Percentiles rank a stretch among this genome's conserved stretches.
phyloP scores from a whole-genome alignment of 2,888 invertebrate genomes.

The Leistus spinibarbis region DNA sequence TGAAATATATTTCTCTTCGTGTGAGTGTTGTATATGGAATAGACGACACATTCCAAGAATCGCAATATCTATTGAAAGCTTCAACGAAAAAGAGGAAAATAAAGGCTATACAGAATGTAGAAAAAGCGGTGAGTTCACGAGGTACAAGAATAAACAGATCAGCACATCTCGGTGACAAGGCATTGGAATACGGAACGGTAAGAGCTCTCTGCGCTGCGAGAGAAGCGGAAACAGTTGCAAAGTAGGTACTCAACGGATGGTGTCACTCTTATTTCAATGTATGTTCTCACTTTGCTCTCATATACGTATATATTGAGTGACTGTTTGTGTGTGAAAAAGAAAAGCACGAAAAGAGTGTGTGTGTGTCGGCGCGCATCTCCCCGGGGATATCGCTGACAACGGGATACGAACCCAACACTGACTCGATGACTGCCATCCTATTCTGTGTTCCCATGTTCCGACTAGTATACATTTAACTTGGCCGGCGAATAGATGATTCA shows the following conservation, averaged over 20 bases:
- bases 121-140: not conserved
- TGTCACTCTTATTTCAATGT: constrained; percentile 7
- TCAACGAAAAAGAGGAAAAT: too few relatives aligned
- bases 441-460: not conserved
- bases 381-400: constrained; percentile 1
- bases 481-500: not conserved
- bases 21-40: too few relatives aligned
- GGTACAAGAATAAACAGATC: constrained; percentile 11
- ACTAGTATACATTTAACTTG: not conserved
- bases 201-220: not conserved
- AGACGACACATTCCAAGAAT: not conserved
- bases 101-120: not conserved
- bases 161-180: constrained; percentile 1
- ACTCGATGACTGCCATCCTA: not conserved
- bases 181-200: not conserved
- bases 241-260: constrained; percentile 21
- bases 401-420: constrained; percentile 8
- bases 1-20: too few relatives aligned
- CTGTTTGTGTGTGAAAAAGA: not conserved
- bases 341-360: not conserved
- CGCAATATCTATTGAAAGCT: not conserved
- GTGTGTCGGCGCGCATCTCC: constrained; percentile 6
- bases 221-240: constrained; percentile 3
- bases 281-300: not conserved
- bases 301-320: not conserved